Evolutionary conservation across 2,797 vertebrate genomes (phyloP), one percentile per base, ranked within the genome.

Genomic region (Hipposideros larvatus): DNA sequence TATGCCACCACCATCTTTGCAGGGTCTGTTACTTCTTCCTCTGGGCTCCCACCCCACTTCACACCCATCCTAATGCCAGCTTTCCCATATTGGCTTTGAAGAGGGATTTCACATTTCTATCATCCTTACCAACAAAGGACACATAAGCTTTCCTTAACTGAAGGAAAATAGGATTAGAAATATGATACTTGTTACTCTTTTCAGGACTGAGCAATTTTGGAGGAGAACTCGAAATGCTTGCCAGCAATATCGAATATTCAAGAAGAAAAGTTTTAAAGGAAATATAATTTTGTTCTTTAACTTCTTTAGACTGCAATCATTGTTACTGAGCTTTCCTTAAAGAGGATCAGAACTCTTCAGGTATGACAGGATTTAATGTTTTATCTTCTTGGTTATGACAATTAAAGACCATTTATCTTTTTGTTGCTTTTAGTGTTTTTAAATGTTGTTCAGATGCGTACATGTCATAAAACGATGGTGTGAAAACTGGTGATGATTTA

Each of bases 191-290:
- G 4, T 41, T 51, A 57, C n/a, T 55, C 57, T 68, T 55, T 61
- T n/a, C 48, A 84, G 73, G 53, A 85, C 2, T 21, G 11, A 91
- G 59, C 61, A 87, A 65, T 73, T 71, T 22, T 70, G 22, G 22
- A 80, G 48, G 63, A 37, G 11, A 61, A 13, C 1, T 55, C 53
- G 18, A 55, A 61, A 71, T n/a, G n/a, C n/a, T 84, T 77, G 61
- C 61, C 61, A 84, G n/a, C n/a, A 41, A 68, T 43, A 73, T 0
- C 13, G 15, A 63, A 59, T 55, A 77, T 78, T 94, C 65, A 83
- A 82, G 63, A 91, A 94, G 53, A 63, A 51, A 70, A 59, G 31
- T 41, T 53, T 83, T 53, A 86, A 94, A 93, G 43, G 68, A 88
- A 89, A 83, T 31, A 74, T 28, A 37, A 89, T 46, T 91, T 48